These are phyloP conservation scores for Gavialis gangeticus DNA, from an alignment of 2,113 vertebrate species.

Conservation along the genomic window DNA sequence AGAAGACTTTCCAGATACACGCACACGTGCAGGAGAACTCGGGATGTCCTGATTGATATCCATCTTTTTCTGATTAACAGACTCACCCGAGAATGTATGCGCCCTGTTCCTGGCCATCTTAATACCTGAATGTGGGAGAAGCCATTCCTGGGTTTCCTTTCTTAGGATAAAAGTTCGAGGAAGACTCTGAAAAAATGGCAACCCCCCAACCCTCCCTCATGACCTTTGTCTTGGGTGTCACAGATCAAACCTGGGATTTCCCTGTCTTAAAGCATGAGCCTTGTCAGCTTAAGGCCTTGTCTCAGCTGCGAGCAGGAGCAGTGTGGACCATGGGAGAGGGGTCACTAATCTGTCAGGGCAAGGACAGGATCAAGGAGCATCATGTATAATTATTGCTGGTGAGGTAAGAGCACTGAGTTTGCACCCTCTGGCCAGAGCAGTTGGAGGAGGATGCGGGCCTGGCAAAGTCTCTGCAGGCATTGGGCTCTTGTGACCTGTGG, in stretches of 20 bases:
- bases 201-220: background rate
- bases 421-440: background rate
- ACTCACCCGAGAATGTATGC: background rate
- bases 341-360: slow-evolving; percentile 45
- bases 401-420: background rate
- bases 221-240: fast-evolving
- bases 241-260: background rate
- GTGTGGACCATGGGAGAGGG: background rate
- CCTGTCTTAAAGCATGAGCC: background rate
- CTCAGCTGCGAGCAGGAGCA: slow-evolving; percentile 19
- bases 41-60: background rate
- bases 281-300: slow-evolving; percentile 47
- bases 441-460: background rate
- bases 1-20: background rate
- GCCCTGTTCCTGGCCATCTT: background rate
- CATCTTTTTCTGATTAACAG: background rate
- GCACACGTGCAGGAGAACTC: background rate
- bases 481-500: background rate
- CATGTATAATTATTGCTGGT: background rate
- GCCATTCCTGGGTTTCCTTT: background rate
- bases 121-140: background rate
- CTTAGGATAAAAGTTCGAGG: background rate
- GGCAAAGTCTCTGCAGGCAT: background rate
- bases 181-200: background rate
- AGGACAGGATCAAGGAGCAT: background rate